Evolutionary conservation across 2,113 vertebrate species (phyloP).

Genomic region (Uria lomvia): DNA sequence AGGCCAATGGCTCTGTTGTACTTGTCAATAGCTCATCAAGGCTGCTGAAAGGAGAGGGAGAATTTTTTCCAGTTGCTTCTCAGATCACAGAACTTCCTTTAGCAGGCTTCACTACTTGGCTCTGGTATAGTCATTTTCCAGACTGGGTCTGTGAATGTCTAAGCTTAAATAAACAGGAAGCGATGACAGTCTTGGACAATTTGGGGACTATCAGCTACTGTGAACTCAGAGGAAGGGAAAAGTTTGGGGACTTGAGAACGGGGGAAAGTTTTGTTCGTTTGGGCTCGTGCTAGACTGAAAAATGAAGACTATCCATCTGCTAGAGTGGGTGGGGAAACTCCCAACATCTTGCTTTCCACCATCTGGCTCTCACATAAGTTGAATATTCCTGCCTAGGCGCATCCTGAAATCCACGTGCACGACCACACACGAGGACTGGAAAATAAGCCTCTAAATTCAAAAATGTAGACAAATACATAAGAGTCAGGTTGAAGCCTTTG

Average conservation of each 20-base stretch:
- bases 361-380: not conserved
- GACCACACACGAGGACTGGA: not conserved
- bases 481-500: not conserved
- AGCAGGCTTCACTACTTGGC: not conserved
- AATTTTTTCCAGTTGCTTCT: not conserved
- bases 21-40: not conserved
- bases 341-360: not conserved
- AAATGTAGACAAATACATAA: not conserved
- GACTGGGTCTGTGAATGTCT: not conserved
- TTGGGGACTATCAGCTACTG: not conserved
- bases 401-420: not conserved
- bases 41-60: not conserved
- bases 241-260: not conserved
- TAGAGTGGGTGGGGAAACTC: not conserved
- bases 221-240: not conserved
- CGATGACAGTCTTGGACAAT: not conserved
- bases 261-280: not conserved
- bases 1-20: not conserved
- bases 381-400: not conserved
- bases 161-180: not conserved
- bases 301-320: not conserved
- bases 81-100: not conserved
- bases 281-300: not conserved
- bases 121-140: not conserved
- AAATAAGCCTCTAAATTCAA: not conserved